Conservation (phyloP, 2,888 invertebrate species). For the Erebia epiphron region DNA sequence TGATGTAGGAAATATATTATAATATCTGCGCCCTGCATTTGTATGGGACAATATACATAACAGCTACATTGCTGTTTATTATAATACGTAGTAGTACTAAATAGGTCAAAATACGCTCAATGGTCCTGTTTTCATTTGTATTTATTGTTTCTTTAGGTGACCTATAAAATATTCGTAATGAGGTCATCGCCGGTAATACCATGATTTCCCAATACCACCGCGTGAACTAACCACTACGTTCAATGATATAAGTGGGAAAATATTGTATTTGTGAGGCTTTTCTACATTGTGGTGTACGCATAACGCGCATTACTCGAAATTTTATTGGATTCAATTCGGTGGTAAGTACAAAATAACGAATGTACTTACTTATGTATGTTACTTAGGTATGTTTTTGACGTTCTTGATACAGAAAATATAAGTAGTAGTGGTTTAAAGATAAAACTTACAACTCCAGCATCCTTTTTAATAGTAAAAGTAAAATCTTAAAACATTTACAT, state of each 20-base stretch:
- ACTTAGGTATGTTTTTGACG: too few relatives aligned
- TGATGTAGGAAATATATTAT: too few relatives aligned
- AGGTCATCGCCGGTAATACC: conserved; percentile 26
- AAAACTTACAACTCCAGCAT: too few relatives aligned
- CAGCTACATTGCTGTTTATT: too few relatives aligned
- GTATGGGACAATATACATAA: too few relatives aligned
- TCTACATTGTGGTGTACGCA: not conserved
- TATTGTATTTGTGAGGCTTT: conserved; percentile 17
- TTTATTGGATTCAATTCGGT: not conserved
- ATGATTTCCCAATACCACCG: conserved; percentile 20
- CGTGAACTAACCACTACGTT: conserved; percentile 16
- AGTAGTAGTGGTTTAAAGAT: too few relatives aligned
- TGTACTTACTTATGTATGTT: not conserved
- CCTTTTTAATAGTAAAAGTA: too few relatives aligned
- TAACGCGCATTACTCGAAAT: not conserved
- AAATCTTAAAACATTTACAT: too few relatives aligned
- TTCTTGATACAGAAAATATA: too few relatives aligned
- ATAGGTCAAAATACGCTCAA: not conserved
- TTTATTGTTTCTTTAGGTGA: conserved; percentile 6
- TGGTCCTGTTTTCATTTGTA: not conserved
- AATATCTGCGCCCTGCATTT: too few relatives aligned
- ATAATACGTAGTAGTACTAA: too few relatives aligned
- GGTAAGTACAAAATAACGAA: not conserved
- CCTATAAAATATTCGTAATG: conserved; percentile 6
- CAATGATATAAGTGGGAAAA: conserved; percentile 25